Base-by-base conservation (phyloP, 2,113 vertebrate genomes). In the Nansenia antarctica region DNA sequence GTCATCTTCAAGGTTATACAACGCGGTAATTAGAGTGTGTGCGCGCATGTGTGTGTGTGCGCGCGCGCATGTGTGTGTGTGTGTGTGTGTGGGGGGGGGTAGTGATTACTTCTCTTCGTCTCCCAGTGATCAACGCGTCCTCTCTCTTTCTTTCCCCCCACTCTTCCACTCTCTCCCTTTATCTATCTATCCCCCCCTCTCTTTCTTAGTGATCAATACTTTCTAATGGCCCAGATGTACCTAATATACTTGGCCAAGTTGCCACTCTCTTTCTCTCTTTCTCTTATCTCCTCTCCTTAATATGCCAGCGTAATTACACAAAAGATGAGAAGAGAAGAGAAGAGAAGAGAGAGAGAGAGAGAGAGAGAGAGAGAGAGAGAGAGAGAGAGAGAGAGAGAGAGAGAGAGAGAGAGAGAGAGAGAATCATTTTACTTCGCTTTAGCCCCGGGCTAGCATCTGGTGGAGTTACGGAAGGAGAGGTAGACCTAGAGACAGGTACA, bases 281-380 rank as follows among this genome's bases (percentile, higher is more conserved):
- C 67, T 67, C 69, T 82, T 76, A 75, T 83, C 74, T 65, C 24
- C 53, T 30, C 55, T 73, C 49, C 53, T 78, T 74, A 65, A 75
- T 73, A 72, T 73, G 77, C 78, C 74, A 84, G 85, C 67, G 73
- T 78, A 67, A 82, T 81, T 66, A 76, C 35, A 72, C 69, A 65
- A 22, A 45, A 65, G 62, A 58, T n/a, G n/a, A n/a, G n/a, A n/a
- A n/a, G n/a, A n/a, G n/a, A n/a, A n/a, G n/a, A n/a, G n/a, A n/a
- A n/a, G n/a, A n/a, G n/a, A n/a, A n/a, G 26, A 9, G 29, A 18
- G 15, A 14, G 11, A 31, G 67, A 61, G 69, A 72, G 67, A 12
- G 9, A 11, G 11, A 18, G 15, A 29, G 73, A 54, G 81, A 58
- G 64, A 74, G 26, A 9, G 29, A 18, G 15, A 14, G 11, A 31